These are phyloP conservation scores for Ornithoptera priamus DNA, from an alignment of 2,888 invertebrate species.

Conservation along the genomic window DNA sequence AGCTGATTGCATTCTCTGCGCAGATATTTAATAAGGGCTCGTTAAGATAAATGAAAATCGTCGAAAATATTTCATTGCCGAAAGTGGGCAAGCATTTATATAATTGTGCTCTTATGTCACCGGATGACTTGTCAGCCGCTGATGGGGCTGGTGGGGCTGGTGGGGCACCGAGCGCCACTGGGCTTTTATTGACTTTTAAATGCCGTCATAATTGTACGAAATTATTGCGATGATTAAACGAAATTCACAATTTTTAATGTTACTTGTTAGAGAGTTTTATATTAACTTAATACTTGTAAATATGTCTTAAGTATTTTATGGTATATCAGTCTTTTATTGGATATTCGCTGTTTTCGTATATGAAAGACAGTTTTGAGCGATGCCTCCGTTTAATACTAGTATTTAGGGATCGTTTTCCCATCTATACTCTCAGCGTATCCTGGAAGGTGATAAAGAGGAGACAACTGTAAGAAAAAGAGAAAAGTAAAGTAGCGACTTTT, in stretches of 20 bases:
- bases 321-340: no score
- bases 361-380: no score
- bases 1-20: not conserved
- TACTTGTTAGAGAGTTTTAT: not conserved
- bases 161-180: not conserved
- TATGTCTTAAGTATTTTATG: not conserved
- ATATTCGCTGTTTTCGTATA: no score
- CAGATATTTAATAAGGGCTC: conserved; percentile 13
- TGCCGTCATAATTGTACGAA: conserved; percentile 11
- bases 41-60: conserved; percentile 20
- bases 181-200: conserved; percentile 26
- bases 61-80: conserved; percentile 19
- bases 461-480: no score
- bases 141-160: not conserved
- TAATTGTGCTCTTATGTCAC: conserved; percentile 26
- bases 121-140: conserved; percentile 11
- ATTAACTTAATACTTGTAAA: not conserved
- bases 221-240: conserved; percentile 14
- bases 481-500: no score
- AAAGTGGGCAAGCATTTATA: conserved; percentile 22
- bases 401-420: no score
- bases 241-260: conserved; percentile 13
- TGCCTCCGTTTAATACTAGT: no score
- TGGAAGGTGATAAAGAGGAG: no score
- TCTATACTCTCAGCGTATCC: no score